Base-by-base conservation (phyloP, 2,888 invertebrate genomes). In the Meliscaeva auricollis region DNA sequence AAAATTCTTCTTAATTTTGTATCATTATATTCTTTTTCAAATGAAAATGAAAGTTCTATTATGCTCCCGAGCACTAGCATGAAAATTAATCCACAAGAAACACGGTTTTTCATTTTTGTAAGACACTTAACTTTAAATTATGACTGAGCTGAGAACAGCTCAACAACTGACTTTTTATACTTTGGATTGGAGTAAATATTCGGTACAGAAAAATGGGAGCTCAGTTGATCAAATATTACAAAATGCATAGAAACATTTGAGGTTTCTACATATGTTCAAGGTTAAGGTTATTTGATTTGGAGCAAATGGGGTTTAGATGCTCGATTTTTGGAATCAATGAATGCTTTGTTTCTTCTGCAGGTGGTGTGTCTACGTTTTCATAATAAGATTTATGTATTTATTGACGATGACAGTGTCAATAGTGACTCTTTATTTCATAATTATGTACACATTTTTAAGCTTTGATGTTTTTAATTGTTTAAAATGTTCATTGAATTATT, bases 111-210 rank as follows among this genome's bases (percentile, higher is more conserved):
- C 80, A 81, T 81, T 70, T 22, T 44, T 9, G n/a, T 22, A 9
- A 20, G 3, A 15, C 17, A n/a, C 17, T 44, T 48, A 13, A 50
- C 35, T n/a, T n/a, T n/a, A 48, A 17, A 44, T 35, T 60, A 3
- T 17, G 35, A 48, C 38, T 26, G 38, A 62, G 38, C n/a, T 11
- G 13, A 26, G 13, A 26, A 1, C 6, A 17, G 11, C 17, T 15
- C 8, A 32, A 22, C 26, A 26, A 15, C 15, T 3, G 32, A 30
- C 75, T 50, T n/a, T 81, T 75, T 81, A 81, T 81, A 76, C 17
- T 11, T 20, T 52, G 4, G 1, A 17, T 15, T 3, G 8, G 3
- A n/a, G n/a, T 1, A 11, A 41, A 26, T 2, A 41, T 22, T 22
- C 1, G 3, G 9, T 17, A 8, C 8, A 7, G 32, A 48, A 6